These are phyloP conservation scores for Nipponia nippon DNA, from an alignment of 2,113 vertebrate species.

Conservation along the genomic window DNA sequence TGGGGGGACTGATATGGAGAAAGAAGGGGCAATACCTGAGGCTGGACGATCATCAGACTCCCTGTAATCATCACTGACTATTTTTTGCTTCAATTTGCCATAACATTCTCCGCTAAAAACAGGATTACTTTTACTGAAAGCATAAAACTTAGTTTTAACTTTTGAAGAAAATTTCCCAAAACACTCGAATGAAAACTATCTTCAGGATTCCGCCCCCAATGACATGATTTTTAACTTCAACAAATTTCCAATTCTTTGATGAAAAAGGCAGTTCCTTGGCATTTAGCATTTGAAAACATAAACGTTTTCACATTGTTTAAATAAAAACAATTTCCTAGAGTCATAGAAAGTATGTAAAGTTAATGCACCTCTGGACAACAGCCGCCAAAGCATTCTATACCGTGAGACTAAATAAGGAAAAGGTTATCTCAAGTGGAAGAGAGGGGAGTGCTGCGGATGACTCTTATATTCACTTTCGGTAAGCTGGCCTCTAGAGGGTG, in stretches of 20 bases:
- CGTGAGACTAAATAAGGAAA: neutral
- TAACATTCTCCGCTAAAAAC: neutral
- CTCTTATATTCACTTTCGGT: neutral
- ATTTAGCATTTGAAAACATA: neutral
- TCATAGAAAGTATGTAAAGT: neutral
- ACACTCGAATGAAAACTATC: neutral
- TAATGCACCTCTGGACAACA: neutral
- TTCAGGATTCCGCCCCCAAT: neutral
- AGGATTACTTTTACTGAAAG: neutral
- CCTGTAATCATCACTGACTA: neutral
- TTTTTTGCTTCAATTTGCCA: neutral
- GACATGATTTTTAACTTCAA: neutral
- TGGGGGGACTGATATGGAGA: neutral
- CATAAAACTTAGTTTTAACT: neutral
- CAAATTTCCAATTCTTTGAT: neutral
- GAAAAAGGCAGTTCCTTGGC: neutral
- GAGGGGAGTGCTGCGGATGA: neutral
- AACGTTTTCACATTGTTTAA: neutral
- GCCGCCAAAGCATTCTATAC: neutral
- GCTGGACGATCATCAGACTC: neutral
- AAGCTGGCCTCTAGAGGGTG: neutral
- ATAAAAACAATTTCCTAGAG: neutral
- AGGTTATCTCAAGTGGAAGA: neutral
- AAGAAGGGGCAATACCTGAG: neutral
- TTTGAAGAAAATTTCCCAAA: neutral